phyloP scores from a whole-genome alignment of 2,888 invertebrate genomes.

The Hypolimnas misippus region DNA sequence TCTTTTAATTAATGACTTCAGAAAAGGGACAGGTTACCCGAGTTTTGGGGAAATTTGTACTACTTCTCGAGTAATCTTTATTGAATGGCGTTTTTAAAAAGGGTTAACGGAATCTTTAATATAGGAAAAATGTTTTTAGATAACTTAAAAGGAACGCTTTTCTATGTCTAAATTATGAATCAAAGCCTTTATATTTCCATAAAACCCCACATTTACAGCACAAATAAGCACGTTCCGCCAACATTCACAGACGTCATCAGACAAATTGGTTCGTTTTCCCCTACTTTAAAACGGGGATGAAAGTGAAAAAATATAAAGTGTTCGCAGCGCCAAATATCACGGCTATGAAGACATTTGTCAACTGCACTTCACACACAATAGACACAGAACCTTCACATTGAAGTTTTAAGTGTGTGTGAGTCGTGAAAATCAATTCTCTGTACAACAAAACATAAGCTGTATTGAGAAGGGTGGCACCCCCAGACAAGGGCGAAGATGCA shows the following conservation, averaged over 20 bases:
- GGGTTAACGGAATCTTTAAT: neutral
- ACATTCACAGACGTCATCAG: conserved; percentile 40
- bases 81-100: conserved; percentile 22
- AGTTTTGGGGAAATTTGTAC: conserved; percentile 21
- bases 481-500: conserved; percentile 54
- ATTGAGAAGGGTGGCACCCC: conserved; percentile 56
- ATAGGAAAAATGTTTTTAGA: neutral
- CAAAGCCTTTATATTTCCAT: neutral
- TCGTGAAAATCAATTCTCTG: conserved; percentile 69
- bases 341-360: conserved; percentile 43
- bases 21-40: conserved; percentile 28
- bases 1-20: conserved; percentile 51
- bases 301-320: conserved; percentile 39
- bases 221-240: conserved; percentile 22
- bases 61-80: conserved; percentile 28
- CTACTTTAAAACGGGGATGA: conserved; percentile 24
- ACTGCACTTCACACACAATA: conserved; percentile 46
- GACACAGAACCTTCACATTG: conserved; percentile 34
- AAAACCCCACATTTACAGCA: neutral
- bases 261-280: conserved; percentile 43
- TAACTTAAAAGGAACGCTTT: neutral
- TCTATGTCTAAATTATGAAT: conserved; percentile 2
- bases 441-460: conserved; percentile 48
- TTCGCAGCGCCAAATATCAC: conserved; percentile 37
- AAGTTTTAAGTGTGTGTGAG: conserved; percentile 48